phyloP scores from a whole-genome alignment of 2,888 invertebrate genomes.

The Tiphia femorata region DNA sequence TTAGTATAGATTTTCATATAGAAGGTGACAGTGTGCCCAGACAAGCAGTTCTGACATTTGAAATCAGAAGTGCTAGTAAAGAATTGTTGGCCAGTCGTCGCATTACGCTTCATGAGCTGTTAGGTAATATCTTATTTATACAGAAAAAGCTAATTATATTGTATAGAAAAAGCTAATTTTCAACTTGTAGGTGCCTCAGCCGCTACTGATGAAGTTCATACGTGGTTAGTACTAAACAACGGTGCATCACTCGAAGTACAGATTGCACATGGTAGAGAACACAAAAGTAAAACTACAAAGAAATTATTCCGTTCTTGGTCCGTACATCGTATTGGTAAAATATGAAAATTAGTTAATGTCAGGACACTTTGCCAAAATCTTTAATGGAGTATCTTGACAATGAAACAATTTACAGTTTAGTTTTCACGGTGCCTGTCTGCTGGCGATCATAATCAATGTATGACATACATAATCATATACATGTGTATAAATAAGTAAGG shows the following conservation, averaged over 20 bases:
- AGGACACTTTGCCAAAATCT: too few relatives aligned
- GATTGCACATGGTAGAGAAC: slow-evolving; percentile 64
- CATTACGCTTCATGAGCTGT: slow-evolving; percentile 67
- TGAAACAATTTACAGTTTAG: too few relatives aligned
- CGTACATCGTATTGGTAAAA: slow-evolving; percentile 67
- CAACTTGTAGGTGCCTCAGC: slow-evolving; percentile 52
- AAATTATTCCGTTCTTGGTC: slow-evolving; percentile 68
- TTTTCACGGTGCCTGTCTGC: too few relatives aligned
- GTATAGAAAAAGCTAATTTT: background rate
- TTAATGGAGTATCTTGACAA: too few relatives aligned
- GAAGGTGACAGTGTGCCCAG: slow-evolving; percentile 67
- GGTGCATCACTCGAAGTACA: slow-evolving; percentile 67
- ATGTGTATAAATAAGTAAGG: too few relatives aligned
- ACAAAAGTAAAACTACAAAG: slow-evolving; percentile 60
- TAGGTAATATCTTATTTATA: slow-evolving; percentile 57
- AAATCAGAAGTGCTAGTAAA: slow-evolving; percentile 69
- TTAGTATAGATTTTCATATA: slow-evolving; percentile 69
- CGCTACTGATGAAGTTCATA: slow-evolving; percentile 63
- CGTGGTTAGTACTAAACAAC: slow-evolving; percentile 66
- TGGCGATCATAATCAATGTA: too few relatives aligned
- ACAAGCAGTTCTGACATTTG: slow-evolving; percentile 69
- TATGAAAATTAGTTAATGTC: slow-evolving; percentile 49
- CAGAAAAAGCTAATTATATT: background rate
- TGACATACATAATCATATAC: too few relatives aligned
- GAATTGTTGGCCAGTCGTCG: slow-evolving; percentile 69